Base-by-base conservation (phyloP, 2,113 vertebrate genomes). In the Asarcornis scutulata region DNA sequence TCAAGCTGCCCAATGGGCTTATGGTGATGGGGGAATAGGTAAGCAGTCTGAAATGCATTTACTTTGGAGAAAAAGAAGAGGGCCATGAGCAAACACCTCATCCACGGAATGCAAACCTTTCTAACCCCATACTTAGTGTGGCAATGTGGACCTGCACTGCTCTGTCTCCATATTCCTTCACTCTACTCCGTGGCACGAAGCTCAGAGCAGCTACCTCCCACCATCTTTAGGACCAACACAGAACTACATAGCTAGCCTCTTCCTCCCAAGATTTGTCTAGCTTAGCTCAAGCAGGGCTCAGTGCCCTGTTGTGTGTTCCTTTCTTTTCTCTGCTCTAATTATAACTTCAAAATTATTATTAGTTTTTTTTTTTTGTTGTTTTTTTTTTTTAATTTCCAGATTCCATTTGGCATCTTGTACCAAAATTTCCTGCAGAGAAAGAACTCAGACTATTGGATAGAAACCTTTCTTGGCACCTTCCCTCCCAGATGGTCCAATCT, bases 401-500 rank as follows among this genome's bases (percentile, higher is more conserved):
- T 91, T 94, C 42, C 10, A 9, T 69, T 93, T 91, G 74, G 58
- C 79, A 77, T 83, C 34, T 77, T 38, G 20, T 56, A 71, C n/a
- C 46, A 77, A 50, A 58, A 67, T 83, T 88, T 80, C 63, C 63
- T 79, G 67, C 63, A 29, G 63, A 85, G 67, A 68, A 76, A 68
- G 38, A 76, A 76, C 46, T 75, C 29, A 89, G 13, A 17, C 27
- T 60, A 46, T 68, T 68, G 82, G 77, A 48, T 27, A 46, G 62
- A 84, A 92, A 71, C 69, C 32, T 86, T 78, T 78, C 66, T 62
- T 88, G 50, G 86, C 83, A 53, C 31, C n/a, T 88, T 91, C 50
- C 36, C 64, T 85, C 83, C 36, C 88, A 96, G 88, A 91, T 93
- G 83, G 92, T 83, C 50, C 72, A 69, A 69, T 88, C 55, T 94